Base-by-base conservation (phyloP, 2,888 invertebrate species). In the Eristalis pertinax region DNA sequence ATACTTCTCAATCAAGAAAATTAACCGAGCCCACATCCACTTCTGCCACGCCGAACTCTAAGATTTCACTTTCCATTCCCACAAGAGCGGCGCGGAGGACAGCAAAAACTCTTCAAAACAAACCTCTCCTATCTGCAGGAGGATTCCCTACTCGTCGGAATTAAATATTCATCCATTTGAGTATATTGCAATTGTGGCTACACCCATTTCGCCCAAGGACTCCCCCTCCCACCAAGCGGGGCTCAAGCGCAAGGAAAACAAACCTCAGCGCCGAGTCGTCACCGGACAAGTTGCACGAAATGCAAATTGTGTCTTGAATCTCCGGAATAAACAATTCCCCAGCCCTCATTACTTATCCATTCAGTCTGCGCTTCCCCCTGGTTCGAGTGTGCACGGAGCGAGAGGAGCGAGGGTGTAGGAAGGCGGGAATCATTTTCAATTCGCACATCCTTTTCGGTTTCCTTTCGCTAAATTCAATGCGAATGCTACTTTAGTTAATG, bases 291-390 rank as follows among this genome's bases (percentile, higher is more conserved):
- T 32, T 68, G 68, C 72, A 73, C 41, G 63, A 77, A 73, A 85
- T 85, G 84, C 81, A 81, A 85, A 85, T 77, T 76, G 32, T 69
- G 64, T 69, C 68, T 84, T 69, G 35, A 63, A 64, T 70, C 67
- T 43, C 67, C 43, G 76, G 64, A 56, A 65, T 58, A 77, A 60
- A 50, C 60, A 70, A 69, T 32, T 67, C 29, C 43, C 29, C 67
- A 19, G 50, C 19, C 50, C 50, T 77, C 76, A 76, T 77, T 81
- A 77, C 73, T 80, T 76, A 80, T 76, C 72, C 80, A 85, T 69
- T 85, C 72, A 80, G 76, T 73, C 81, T 77, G 80, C 80, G 72
- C 76, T 80, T 80, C 63, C 80, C n/a, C 26, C 63, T 7, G 38
- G 13, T 38, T 38, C 13, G 11, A 38, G 13, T 38, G 38, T 38